A percentile compares a stretch with the other conserved stretches of the same genome.
Conservation (phyloP, 2,888 invertebrate genomes). For the Patella ulyssiponensis region DNA sequence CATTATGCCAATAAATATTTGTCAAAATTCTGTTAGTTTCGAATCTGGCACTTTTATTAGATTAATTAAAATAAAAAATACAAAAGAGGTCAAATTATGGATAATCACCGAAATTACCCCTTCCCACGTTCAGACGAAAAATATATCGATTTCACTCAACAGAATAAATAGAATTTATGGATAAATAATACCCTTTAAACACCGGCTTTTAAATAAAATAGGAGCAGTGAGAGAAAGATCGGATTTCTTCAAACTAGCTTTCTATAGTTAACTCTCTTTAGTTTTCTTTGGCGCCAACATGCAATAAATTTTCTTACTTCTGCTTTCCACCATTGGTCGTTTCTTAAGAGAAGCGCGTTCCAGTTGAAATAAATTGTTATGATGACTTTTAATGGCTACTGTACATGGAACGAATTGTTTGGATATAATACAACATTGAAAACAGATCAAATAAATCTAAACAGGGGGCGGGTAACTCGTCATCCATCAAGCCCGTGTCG, state of each 20-base stretch:
- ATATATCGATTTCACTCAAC: too few relatives aligned
- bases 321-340: neutral
- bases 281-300: slow-evolving; percentile 2
- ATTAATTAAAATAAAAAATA: too few relatives aligned
- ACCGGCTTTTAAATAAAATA: neutral
- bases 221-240: neutral
- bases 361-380: slow-evolving; percentile 7
- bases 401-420: slow-evolving; percentile 5
- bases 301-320: slow-evolving; percentile 4
- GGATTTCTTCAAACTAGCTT: neutral
- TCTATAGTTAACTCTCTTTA: neutral
- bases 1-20: too few relatives aligned
- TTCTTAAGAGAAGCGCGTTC: slow-evolving; percentile 8
- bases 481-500: slow-evolving; percentile 2
- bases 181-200: too few relatives aligned
- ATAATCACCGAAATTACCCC: too few relatives aligned
- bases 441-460: slow-evolving; percentile 7
- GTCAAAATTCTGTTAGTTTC: too few relatives aligned
- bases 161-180: too few relatives aligned
- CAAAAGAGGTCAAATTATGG: too few relatives aligned
- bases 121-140: too few relatives aligned
- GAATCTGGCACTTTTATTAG: too few relatives aligned
- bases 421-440: slow-evolving; percentile 5
- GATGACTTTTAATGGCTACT: neutral
- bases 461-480: neutral